phyloP scores from a whole-genome alignment of 1,140 invertebrate species.

The Ceratitis capitata region DNA sequence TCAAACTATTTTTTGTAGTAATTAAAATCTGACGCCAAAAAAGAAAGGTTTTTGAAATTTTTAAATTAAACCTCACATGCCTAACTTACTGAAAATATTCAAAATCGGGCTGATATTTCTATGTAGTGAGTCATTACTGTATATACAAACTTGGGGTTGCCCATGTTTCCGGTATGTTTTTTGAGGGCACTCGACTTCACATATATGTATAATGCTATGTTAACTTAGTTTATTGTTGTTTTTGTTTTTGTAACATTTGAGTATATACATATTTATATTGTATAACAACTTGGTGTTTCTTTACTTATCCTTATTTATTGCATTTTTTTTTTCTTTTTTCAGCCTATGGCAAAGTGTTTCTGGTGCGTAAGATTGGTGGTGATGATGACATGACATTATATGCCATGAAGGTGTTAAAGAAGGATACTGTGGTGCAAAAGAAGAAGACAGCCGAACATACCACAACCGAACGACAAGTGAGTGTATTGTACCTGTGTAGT shows the following conservation, averaged over 20 bases:
- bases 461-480: conserved; percentile 83
- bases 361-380: conserved; percentile 84
- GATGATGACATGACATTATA: conserved; percentile 85
- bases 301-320: no score
- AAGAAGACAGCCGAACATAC: conserved; percentile 95
- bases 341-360: conserved; percentile 95
- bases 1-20: no score
- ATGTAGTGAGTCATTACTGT: neutral
- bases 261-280: neutral
- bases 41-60: no score
- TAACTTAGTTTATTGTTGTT: neutral
- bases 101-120: neutral
- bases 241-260: neutral
- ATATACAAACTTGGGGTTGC: neutral
- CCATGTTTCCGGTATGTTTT: neutral
- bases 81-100: neutral
- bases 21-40: no score
- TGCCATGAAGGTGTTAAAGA: conserved; percentile 95
- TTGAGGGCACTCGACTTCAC: neutral
- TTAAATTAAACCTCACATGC: no score
- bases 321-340: conserved; percentile 55
- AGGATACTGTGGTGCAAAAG: conserved; percentile 89
- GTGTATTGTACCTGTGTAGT: conserved; percentile 45
- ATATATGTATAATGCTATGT: neutral
- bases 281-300: neutral